Percentiles rank a stretch among this genome's conserved stretches.
Conservation (phyloP, 2,797 vertebrate genomes). For the Parauchenoglanis punctatus region DNA sequence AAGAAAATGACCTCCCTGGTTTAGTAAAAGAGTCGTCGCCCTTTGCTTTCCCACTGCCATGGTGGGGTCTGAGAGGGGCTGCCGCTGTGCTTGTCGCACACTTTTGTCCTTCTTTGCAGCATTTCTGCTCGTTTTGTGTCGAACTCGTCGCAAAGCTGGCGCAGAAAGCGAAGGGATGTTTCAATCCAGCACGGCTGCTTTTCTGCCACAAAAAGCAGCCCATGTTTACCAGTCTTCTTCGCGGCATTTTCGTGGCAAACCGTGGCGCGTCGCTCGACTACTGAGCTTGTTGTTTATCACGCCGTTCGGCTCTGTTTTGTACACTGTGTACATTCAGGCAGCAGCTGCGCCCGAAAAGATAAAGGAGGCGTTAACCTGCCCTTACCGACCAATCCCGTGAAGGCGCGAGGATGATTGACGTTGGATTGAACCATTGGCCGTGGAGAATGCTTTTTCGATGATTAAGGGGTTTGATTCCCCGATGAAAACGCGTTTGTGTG, state of each 20-base stretch:
- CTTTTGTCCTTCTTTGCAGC: slow-evolving; percentile 48
- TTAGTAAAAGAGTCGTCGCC: slow-evolving; percentile 47
- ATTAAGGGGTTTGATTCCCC: not conserved
- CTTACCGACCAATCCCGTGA: slow-evolving; percentile 45
- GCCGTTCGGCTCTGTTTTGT: not conserved
- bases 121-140: slow-evolving; percentile 40
- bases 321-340: slow-evolving; percentile 31
- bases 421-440: slow-evolving; percentile 37
- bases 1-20: slow-evolving; percentile 55
- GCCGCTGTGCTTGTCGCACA: slow-evolving; percentile 15
- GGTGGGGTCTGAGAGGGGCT: slow-evolving; percentile 53
- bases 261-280: not conserved
- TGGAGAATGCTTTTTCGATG: not conserved
- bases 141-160: slow-evolving; percentile 50
- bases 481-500: slow-evolving; percentile 41
- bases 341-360: not conserved
- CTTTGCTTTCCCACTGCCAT: slow-evolving; percentile 55
- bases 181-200: slow-evolving; percentile 44
- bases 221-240: slow-evolving; percentile 58
- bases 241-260: slow-evolving; percentile 63
- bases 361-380: not conserved
- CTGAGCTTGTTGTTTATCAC: slow-evolving; percentile 27
- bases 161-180: slow-evolving; percentile 55
- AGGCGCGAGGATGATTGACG: slow-evolving; percentile 14
- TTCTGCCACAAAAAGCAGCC: slow-evolving; percentile 64